Conservation (phyloP, 2,888 invertebrate genomes). For the Drosophila koepferae region DNA sequence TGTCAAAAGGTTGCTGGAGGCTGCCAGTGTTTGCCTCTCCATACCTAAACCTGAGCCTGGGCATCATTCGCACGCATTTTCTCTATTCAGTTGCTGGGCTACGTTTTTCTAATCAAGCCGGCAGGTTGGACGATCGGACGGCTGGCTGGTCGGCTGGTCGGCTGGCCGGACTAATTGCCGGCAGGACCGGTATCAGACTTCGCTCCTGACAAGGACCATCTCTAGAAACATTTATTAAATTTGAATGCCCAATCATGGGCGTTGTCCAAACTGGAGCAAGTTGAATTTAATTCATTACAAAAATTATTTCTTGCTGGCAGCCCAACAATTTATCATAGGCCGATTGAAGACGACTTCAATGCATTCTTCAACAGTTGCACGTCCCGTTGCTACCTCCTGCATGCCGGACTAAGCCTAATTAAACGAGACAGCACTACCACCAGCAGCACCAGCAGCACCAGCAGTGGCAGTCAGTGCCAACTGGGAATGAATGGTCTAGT, state of each 20-base stretch:
- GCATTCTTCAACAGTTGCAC: slow-evolving; percentile 1
- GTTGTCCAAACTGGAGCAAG: slow-evolving; percentile 60
- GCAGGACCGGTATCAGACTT: slow-evolving; percentile 20
- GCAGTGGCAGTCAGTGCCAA: slow-evolving; percentile 22
- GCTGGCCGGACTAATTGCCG: slow-evolving; percentile 25
- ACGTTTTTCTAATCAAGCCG: neutral
- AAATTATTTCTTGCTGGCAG: slow-evolving; percentile 35
- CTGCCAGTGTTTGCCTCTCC: slow-evolving; percentile 12
- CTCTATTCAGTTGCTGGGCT: neutral
- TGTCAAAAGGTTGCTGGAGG: slow-evolving; percentile 69
- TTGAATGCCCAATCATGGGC: slow-evolving; percentile 47
- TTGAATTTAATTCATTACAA: slow-evolving; percentile 78
- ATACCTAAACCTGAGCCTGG: no score
- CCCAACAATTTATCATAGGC: slow-evolving; percentile 75
- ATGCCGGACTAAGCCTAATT: slow-evolving; percentile 52
- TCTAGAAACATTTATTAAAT: slow-evolving; percentile 68
- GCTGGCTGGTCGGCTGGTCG: neutral
- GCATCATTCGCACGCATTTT: slow-evolving; percentile 6
- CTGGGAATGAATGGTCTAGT: slow-evolving; percentile 36
- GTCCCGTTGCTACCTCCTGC: slow-evolving; percentile 16
- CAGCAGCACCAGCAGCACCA: neutral
- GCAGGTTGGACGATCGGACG: neutral
- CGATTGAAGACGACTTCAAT: slow-evolving; percentile 12
- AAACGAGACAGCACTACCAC: slow-evolving; percentile 42
- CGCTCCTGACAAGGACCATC: slow-evolving; percentile 16